Base-by-base conservation (phyloP, 1,140 invertebrate species). In the Leucophenga varia region DNA sequence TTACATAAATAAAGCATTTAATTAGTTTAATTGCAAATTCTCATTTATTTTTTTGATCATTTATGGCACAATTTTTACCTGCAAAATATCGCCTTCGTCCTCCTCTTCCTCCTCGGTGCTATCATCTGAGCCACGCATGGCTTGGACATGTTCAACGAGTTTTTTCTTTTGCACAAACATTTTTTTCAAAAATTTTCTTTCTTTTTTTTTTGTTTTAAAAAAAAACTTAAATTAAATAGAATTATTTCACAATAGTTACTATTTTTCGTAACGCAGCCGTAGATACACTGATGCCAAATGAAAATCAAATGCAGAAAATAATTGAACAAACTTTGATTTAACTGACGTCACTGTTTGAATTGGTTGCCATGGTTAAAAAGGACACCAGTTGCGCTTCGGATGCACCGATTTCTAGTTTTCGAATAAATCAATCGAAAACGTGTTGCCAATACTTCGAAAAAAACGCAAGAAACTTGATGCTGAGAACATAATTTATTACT, bases 141-240 rank as follows among this genome's bases (percentile, higher is more conserved):
- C 69, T 43, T 69, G 36, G 13, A 69, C 69, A 61, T 72, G 64
- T 32, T 72, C 61, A n/a, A 72, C 69, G 37, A 72, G 56, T 52
- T 72, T 72, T 40, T 61, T 72, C 50, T 72, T 72, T 41, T 72
- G 69, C 25, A 72, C 69, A 47, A 72, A 72, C 69, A 72, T 54
- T 22, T 59, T 42, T 43, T 30, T 30, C 25, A 30, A 30, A n/a
- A n/a, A n/a, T n/a, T 30, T 7, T 30, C 7, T 30, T 8, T 8
- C 7, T 30, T 30, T 30, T 8, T 30, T 30, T 30, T 30, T 30
- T 30, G 25, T 30, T 8, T 30, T 8, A 30, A 30, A 30, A 8
- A 8, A 7, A 30, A 30, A 30, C 7, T 30, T 30, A 7, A 30
- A 30, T 8, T 30, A 30, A 30, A 8, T 30, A 7, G 25, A 30